Conservation (phyloP, 2,888 invertebrate species). For the Philhelius pedissequus region DNA sequence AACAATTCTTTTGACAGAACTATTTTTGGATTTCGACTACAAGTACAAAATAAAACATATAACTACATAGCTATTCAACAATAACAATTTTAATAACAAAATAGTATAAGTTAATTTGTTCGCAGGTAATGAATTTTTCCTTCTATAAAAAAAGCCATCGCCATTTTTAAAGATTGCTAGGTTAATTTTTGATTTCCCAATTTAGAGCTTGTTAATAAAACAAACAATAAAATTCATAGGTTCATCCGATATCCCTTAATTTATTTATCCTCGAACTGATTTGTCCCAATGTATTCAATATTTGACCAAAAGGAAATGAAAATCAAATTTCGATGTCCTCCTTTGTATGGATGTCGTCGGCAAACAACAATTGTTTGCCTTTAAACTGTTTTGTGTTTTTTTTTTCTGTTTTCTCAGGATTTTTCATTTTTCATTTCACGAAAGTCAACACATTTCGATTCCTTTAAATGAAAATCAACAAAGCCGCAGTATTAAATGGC, state of each 20-base stretch:
- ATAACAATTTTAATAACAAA: too few relatives aligned
- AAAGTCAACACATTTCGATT: constrained; percentile 59
- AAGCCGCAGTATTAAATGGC: constrained; percentile 10
- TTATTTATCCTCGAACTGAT: neutral
- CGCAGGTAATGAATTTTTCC: too few relatives aligned
- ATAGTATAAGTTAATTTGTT: too few relatives aligned
- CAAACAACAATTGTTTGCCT: neutral
- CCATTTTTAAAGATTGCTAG: too few relatives aligned
- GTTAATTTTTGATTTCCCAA: neutral
- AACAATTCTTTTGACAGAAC: too few relatives aligned
- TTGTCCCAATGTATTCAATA: neutral
- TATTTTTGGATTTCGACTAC: too few relatives aligned
- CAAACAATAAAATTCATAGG: neutral
- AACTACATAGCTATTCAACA: too few relatives aligned
- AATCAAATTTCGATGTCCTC: constrained; percentile 4
- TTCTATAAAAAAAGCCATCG: too few relatives aligned
- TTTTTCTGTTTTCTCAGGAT: neutral
- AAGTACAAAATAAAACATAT: too few relatives aligned
- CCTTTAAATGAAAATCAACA: constrained; percentile 60
- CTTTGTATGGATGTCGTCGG: too few relatives aligned
- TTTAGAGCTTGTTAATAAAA: neutral
- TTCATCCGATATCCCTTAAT: neutral
- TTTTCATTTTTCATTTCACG: constrained; percentile 4
- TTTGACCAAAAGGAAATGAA: neutral
- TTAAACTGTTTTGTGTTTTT: neutral